Evolutionary conservation across 2,888 invertebrate genomes (phyloP).

Genomic region (Panzeria rudis): DNA sequence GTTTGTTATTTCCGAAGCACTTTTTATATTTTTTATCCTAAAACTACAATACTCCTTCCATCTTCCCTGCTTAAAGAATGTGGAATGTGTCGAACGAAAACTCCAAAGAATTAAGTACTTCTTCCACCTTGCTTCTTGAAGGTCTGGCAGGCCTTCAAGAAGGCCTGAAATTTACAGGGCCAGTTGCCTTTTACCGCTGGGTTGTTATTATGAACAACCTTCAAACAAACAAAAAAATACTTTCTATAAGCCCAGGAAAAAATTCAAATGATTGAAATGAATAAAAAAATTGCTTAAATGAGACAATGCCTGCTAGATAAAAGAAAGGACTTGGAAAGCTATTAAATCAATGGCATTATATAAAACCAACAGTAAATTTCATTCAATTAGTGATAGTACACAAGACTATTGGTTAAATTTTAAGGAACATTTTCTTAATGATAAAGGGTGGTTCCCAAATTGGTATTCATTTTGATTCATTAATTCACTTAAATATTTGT

Average conservation of each 20-base stretch:
- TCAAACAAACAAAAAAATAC: background rate
- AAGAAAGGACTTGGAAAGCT: background rate
- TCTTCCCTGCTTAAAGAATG: no score
- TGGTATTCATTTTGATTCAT: background rate
- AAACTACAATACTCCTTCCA: no score
- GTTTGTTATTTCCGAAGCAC: no score
- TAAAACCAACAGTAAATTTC: slow-evolving; percentile 19
- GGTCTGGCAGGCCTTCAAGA: no score
- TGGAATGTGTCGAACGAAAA: no score
- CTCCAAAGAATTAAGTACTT: no score
- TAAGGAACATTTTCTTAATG: background rate
- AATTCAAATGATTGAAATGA: slow-evolving; percentile 1
- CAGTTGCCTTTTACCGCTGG: no score
- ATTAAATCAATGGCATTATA: slow-evolving; percentile 1
- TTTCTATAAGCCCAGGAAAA: background rate
- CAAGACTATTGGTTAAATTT: background rate
- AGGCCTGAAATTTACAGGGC: no score
- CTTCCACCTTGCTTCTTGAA: no score
- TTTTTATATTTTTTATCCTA: no score
- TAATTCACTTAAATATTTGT: no score
- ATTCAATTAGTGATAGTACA: slow-evolving; percentile 8
- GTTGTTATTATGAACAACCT: background rate
- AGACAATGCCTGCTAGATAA: background rate
- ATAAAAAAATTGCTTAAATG: background rate
- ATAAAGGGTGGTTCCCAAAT: background rate